Evolutionary conservation across 2,888 invertebrate genomes (phyloP).

Genomic region (Tenthredo distinguenda): DNA sequence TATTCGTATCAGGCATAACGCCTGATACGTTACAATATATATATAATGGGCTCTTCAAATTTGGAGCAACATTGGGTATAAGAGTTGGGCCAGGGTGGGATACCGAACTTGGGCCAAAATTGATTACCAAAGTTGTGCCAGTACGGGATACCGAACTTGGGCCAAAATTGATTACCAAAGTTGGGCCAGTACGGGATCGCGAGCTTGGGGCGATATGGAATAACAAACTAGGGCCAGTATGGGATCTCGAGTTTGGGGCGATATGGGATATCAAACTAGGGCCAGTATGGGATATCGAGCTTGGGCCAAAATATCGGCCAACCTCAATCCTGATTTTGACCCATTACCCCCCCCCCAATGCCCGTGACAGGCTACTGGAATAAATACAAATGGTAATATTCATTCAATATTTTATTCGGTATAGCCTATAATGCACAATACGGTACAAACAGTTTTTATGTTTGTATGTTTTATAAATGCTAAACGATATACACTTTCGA

Average conservation of each 20-base stretch:
- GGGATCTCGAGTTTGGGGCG: background rate
- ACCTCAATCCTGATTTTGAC: conserved; percentile 10
- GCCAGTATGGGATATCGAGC: background rate
- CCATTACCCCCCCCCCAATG: background rate
- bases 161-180: background rate
- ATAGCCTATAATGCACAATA: background rate
- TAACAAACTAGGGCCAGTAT: background rate
- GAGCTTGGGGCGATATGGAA: background rate
- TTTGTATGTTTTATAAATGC: background rate
- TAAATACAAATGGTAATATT: conserved; percentile 2
- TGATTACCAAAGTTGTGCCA: background rate
- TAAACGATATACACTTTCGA: background rate
- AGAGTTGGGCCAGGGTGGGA: conserved; percentile 3
- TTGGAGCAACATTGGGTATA: background rate
- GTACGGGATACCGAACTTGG: background rate
- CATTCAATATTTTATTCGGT: conserved; percentile 14
- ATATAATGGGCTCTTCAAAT: background rate
- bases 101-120: conserved; percentile 4
- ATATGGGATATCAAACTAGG: background rate
- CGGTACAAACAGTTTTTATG: background rate
- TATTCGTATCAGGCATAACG: no score
- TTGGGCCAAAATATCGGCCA: conserved; percentile 18
- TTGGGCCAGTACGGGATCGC: background rate
- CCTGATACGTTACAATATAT: no score
- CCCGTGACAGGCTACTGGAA: background rate